These are phyloP conservation scores for Drosophila repletoides DNA, from an alignment of 1,140 invertebrate species.

Conservation along the genomic window DNA sequence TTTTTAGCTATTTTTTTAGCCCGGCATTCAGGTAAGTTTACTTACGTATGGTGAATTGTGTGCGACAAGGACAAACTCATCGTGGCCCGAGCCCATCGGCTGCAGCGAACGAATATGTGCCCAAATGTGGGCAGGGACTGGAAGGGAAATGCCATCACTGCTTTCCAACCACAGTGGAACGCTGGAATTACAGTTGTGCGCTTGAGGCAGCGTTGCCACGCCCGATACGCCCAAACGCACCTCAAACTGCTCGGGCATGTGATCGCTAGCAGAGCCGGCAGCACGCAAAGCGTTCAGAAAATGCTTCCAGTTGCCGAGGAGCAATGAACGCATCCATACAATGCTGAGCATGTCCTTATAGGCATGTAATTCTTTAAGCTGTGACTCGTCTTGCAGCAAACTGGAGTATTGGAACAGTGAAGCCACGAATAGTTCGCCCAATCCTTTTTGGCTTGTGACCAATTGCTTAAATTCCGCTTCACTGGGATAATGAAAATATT, in stretches of 20 bases:
- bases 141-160: not conserved
- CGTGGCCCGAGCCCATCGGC: not conserved
- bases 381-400: conserved; percentile 16
- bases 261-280: not conserved
- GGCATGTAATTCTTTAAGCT: not conserved
- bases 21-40: too few species aligned
- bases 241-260: not conserved
- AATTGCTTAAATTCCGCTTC: not conserved
- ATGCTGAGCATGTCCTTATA: conserved; percentile 17
- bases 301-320: conserved; percentile 18
- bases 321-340: conserved; percentile 16
- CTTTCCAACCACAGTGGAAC: not conserved
- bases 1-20: too few species aligned
- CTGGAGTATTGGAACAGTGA: conserved; percentile 8
- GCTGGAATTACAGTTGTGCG: not conserved
- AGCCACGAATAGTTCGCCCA: conserved; percentile 4
- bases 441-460: not conserved
- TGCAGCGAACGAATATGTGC: conserved; percentile 20
- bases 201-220: conserved; percentile 11
- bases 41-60: conserved; percentile 43
- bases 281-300: conserved; percentile 13
- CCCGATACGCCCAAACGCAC: conserved; percentile 31
- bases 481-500: conserved; percentile 7
- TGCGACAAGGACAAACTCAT: conserved; percentile 33
- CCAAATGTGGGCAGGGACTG: conserved; percentile 25